Percentiles rank a stretch among this genome's conserved stretches.
Evolutionary conservation across 2,113 vertebrate species (phyloP).

Genomic region (Eulemur macaco): DNA sequence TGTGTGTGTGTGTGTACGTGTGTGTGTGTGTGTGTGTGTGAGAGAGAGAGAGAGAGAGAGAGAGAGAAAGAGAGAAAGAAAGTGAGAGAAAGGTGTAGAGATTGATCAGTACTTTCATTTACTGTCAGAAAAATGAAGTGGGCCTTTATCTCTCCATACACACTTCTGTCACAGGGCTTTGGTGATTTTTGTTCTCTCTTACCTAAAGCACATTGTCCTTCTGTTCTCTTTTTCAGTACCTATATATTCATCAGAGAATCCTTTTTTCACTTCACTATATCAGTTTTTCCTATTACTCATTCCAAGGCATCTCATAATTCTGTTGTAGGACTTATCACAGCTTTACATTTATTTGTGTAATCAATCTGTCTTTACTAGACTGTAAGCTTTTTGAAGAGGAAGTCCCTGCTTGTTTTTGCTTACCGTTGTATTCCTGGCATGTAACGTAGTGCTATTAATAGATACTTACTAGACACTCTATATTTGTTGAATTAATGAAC

Average conservation of each 20-base stretch:
- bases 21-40: too few species aligned
- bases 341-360: background rate
- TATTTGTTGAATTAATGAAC: conserved; percentile 26
- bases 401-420: background rate
- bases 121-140: background rate
- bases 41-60: too few species aligned
- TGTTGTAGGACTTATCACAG: background rate
- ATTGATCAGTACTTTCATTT: background rate
- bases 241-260: background rate
- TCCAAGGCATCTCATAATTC: background rate
- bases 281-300: background rate
- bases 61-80: too few species aligned
- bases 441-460: background rate
- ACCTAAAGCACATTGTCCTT: background rate
- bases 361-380: background rate
- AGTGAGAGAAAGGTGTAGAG: background rate
- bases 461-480: background rate
- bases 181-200: background rate
- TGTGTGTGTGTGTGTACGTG: background rate
- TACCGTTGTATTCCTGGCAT: background rate
- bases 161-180: background rate
- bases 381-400: background rate
- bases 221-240: background rate
- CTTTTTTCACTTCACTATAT: background rate
- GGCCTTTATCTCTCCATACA: background rate